Evolutionary conservation across 1,140 invertebrate species (phyloP).

Genomic region (Asobara japonica): DNA sequence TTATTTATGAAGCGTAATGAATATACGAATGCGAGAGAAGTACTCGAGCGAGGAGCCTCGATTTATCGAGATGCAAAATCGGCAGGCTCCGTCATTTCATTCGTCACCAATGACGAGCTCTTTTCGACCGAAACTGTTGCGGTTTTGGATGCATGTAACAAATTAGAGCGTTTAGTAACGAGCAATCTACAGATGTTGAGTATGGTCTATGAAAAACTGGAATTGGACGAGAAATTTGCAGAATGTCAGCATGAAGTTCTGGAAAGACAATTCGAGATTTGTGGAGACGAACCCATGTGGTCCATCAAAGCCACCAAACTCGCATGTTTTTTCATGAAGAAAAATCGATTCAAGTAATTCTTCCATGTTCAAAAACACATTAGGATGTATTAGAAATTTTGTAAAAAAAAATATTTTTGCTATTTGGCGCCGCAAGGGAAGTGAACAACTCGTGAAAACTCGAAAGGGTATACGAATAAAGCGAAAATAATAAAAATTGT

Average conservation of each 20-base stretch:
- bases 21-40: conserved; percentile 20
- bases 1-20: conserved; percentile 36
- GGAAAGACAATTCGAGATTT: conserved; percentile 70
- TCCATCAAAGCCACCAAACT: conserved; percentile 71
- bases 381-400: too few relatives aligned
- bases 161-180: conserved; percentile 64
- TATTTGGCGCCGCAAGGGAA: too few relatives aligned
- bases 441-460: too few relatives aligned
- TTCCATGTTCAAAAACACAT: too few relatives aligned
- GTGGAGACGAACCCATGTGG: conserved; percentile 73
- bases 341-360: conserved; percentile 54
- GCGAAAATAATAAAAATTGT: too few relatives aligned
- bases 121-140: conserved; percentile 25
- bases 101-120: conserved; percentile 41
- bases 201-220: conserved; percentile 64
- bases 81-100: conserved; percentile 9
- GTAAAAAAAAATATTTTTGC: too few relatives aligned
- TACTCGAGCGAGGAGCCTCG: conserved; percentile 38
- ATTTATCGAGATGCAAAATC: conserved; percentile 35
- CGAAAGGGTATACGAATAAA: too few relatives aligned
- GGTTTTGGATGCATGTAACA: conserved; percentile 40
- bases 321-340: conserved; percentile 68
- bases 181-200: conserved; percentile 67
- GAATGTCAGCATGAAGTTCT: conserved; percentile 72
- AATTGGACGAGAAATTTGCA: conserved; percentile 65